Base-by-base conservation (phyloP, 2,113 vertebrate species). In the Hydrochoerus hydrochaeris region DNA sequence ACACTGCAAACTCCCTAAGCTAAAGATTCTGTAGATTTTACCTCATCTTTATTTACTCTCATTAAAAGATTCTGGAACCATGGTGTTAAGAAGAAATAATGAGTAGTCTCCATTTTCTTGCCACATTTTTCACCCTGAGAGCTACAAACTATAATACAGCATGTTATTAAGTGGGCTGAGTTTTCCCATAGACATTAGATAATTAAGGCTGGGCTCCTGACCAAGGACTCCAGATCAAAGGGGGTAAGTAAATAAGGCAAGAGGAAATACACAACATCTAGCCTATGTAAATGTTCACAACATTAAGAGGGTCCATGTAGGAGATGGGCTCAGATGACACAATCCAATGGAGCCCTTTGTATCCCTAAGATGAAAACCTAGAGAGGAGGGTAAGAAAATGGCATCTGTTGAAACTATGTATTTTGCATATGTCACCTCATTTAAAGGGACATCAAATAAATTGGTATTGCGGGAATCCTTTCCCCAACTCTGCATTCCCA, bases 121-220 rank as follows among this genome's bases (percentile, higher is more conserved):
- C 30, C 63, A 92, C 88, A 85, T 32, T 65, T 60, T 81, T 28
- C 16, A 28, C 71, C 52, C 28, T 9, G 20, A 92, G 93, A 94
- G 26, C 63, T 77, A 94, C 60, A 65, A 84, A 94, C 58, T 44
- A 54, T 92, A 77, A 92, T 85, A 83, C 16, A 77, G 78, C 63
- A 78, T 88, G 84, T 92, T 46, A 93, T 91, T 85, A 91, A 90
- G 63, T 75, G 67, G 94, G 84, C n/a, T 84, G 87, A 89, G 65
- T 90, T 93, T 96, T 96, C 89, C 85, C 96, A 97, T 6, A 88
- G 69, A 92, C 11, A 2, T 90, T 87, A 94, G 77, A 75, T 82
- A 92, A 96, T 28, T 88, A 90, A 93, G 80, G 35, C 63, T 78
- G 63, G 52, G 86, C 62, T 93, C 83, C 73, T 71, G 58, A 90